phyloP scores from a whole-genome alignment of 2,797 vertebrate species.

The Parauchenoglanis punctatus region DNA sequence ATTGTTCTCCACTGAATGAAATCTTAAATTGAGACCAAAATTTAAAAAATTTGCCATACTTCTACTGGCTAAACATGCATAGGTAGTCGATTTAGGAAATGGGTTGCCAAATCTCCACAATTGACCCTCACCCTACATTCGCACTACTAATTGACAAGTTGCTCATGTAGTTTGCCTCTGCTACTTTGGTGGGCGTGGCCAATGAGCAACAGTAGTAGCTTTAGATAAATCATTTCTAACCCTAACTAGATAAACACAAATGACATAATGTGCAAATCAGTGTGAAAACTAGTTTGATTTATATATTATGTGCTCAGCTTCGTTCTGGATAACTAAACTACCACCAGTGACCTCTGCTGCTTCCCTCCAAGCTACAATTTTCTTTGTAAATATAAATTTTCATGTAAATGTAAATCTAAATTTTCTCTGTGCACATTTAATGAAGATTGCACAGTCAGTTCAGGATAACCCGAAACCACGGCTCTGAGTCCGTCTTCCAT shows the following conservation, averaged over 20 bases:
- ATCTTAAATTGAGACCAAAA: background rate
- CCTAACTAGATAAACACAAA: background rate
- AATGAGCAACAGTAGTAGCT: background rate
- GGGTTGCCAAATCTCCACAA: slow-evolving; percentile 1
- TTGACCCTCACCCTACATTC: background rate
- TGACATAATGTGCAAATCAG: no score
- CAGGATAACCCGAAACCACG: no score
- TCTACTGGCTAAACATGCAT: background rate
- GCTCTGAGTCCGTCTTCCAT: background rate
- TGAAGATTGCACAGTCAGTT: no score
- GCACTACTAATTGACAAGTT: background rate
- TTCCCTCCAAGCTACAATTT: no score
- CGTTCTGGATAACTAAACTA: no score
- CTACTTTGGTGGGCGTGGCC: background rate
- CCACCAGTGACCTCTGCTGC: no score
- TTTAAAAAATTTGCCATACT: background rate
- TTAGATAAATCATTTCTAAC: background rate
- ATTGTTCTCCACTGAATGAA: background rate
- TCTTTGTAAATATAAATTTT: no score
- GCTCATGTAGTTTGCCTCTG: background rate
- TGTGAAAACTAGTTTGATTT: background rate
- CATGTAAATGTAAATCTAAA: no score
- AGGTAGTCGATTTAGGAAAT: background rate
- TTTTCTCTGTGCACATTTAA: no score
- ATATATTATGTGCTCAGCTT: background rate